A percentile compares a stretch with the other conserved stretches of the same genome.
Evolutionary conservation across 2,113 vertebrate species (phyloP).

Genomic region (Syrrhaptes paradoxus): DNA sequence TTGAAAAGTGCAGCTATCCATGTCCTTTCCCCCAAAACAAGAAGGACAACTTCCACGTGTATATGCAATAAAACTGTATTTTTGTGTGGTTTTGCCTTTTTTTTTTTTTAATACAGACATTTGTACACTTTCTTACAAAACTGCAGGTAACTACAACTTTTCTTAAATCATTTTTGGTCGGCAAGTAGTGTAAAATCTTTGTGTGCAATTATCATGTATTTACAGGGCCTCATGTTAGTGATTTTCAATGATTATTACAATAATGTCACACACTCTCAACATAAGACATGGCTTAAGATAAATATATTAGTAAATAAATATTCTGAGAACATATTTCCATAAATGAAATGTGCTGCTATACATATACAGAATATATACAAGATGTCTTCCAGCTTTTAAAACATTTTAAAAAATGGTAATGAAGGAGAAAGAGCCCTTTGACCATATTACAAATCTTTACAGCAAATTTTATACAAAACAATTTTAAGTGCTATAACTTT

Average conservation of each 20-base stretch:
- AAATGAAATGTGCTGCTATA: conserved; percentile 99
- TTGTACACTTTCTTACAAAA: conserved; percentile 99
- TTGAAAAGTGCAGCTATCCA: neutral
- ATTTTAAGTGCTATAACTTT: conserved; percentile 94
- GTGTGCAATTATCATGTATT: conserved; percentile 98
- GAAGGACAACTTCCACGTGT: conserved; percentile 49
- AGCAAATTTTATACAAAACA: conserved; percentile 88
- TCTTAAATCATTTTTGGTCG: conserved; percentile 96
- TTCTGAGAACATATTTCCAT: conserved; percentile 99
- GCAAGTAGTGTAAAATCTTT: conserved; percentile 93
- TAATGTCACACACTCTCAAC: conserved; percentile 92
- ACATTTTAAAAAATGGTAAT: conserved; percentile 89
- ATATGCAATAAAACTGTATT: conserved; percentile 98
- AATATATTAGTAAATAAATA: conserved; percentile 99
- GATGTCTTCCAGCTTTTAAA: conserved; percentile 91
- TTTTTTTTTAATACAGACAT: conserved; percentile 89
- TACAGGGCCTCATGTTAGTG: conserved; percentile 97
- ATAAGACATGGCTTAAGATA: conserved; percentile 99
- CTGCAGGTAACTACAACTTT: conserved; percentile 91
- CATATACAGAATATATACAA: conserved; percentile 97
- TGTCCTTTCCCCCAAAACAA: conserved; percentile 7
- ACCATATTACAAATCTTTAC: conserved; percentile 81
- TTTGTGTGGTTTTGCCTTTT: conserved; percentile 86
- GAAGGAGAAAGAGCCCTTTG: conserved; percentile 89
- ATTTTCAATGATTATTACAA: conserved; percentile 89